A percentile compares a stretch with the other conserved stretches of the same genome.
Evolutionary conservation across 2,797 vertebrate genomes (phyloP).

Genomic region (Enteromius anoplus): DNA sequence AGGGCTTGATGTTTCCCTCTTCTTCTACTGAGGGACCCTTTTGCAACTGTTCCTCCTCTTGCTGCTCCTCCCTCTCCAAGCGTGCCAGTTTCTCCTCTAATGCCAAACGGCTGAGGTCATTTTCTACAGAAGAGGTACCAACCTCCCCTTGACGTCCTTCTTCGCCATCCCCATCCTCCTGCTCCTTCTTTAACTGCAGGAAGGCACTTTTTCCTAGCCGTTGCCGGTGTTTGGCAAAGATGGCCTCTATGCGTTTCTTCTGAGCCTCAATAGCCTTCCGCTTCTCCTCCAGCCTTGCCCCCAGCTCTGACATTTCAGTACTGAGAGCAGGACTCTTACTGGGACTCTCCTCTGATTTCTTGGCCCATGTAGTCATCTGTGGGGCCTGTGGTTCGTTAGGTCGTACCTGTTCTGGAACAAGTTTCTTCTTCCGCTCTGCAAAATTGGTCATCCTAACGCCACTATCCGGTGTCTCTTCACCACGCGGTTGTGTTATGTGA

Average conservation of each 20-base stretch:
- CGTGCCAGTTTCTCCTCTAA: slow-evolving; percentile 78
- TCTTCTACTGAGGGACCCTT: slow-evolving; percentile 57
- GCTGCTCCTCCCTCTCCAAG: slow-evolving; percentile 73
- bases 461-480: slow-evolving; percentile 73
- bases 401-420: slow-evolving; percentile 71
- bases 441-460: slow-evolving; percentile 92
- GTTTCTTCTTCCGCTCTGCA: slow-evolving; percentile 87
- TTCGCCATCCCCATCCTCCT: slow-evolving; percentile 67
- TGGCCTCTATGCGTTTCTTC: slow-evolving; percentile 92
- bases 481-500: slow-evolving; percentile 60
- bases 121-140: slow-evolving; percentile 67
- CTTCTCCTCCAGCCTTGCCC: slow-evolving; percentile 88
- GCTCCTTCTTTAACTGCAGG: slow-evolving; percentile 86
- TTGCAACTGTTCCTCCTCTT: slow-evolving; percentile 54
- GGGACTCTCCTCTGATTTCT: slow-evolving; percentile 76
- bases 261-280: slow-evolving; percentile 91
- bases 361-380: slow-evolving; percentile 71
- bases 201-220: slow-evolving; percentile 90
- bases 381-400: slow-evolving; percentile 50
- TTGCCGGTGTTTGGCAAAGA: slow-evolving; percentile 92
- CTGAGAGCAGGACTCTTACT: slow-evolving; percentile 81
- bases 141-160: slow-evolving; percentile 40
- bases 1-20: slow-evolving; percentile 60
- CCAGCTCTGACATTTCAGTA: slow-evolving; percentile 88
- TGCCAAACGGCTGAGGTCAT: slow-evolving; percentile 68